Evolutionary conservation across 2,797 vertebrate species (phyloP).

Genomic region (Sternotherus odoratus): DNA sequence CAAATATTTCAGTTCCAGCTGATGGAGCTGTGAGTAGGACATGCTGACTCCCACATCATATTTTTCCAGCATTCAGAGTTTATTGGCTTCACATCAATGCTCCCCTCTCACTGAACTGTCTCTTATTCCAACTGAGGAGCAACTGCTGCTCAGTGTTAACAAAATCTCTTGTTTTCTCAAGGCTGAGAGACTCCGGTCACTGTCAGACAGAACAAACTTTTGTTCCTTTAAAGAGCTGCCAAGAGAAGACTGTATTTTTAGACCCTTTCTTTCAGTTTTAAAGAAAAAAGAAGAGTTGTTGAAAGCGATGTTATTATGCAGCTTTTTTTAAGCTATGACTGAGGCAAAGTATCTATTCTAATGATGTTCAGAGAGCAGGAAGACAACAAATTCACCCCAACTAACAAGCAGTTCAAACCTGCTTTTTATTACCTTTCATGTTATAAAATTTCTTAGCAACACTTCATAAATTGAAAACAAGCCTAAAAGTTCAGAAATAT

Average conservation of each 20-base stretch:
- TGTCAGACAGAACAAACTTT: not conserved
- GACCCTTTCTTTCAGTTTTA: not conserved
- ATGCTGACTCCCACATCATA: not conserved
- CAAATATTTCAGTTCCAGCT: conserved; percentile 1
- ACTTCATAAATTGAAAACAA: not conserved
- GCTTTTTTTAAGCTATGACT: not conserved
- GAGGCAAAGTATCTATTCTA: not conserved
- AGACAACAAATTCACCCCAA: not conserved
- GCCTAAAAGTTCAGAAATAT: not conserved
- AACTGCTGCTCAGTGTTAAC: conserved; percentile 12
- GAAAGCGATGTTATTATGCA: not conserved
- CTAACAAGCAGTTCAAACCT: not conserved
- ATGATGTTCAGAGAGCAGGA: not conserved
- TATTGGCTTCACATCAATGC: not conserved
- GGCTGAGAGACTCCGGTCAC: not conserved
- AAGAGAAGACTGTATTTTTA: conserved; percentile 7
- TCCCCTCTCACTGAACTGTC: not conserved
- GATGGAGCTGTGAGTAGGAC: not conserved
- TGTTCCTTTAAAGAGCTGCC: not conserved
- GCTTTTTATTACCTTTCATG: not conserved
- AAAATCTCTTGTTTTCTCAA: not conserved
- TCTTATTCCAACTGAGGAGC: not conserved
- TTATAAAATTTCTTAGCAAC: not conserved
- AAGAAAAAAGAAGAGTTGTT: not conserved
- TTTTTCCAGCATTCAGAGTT: not conserved